Base-by-base conservation (phyloP, 92 coral and sea anemone genomes). In the Meandrina meandrites region DNA sequence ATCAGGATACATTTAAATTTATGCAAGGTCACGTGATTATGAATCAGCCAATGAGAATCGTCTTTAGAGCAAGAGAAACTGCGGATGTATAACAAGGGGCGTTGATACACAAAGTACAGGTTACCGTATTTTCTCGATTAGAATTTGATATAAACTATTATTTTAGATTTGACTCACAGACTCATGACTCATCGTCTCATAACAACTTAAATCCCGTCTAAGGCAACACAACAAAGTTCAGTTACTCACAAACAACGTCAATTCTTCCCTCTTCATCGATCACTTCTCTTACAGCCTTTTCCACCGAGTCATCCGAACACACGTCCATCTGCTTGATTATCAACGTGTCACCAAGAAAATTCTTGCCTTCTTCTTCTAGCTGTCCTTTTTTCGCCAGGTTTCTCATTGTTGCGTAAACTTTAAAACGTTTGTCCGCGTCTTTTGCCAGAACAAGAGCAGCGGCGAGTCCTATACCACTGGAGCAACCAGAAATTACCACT, bases 391-490 rank as follows among this genome's bases (percentile, higher is more conserved):
- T 94, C 50, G 88, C 89, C 70, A 94, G 90, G 79, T 90, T 94
- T 93, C 95, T 81, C 96, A 96, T 90, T 28, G 95, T 88, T 24
- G 98, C 98, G 85, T 94, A 96, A 32, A 96, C 98, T 90, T 94
- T 96, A 40, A 87, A 96, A 28, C 95, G 93, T 82, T 92, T 92
- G 27, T 90, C 94, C 30, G 83, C 75, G 80, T 94, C 94, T 86
- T 92, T 89, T 1, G 98, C 94, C 6, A 96, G 94, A 68, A 94
- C 76, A 18, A 94, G 71, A 78, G 98, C 98, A 13, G 94, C 90
- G 80, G 93, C 69, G 32, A 94, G 86, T 45, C 98, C 98, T 35
- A 94, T 93, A 28, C 98, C 98, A 69, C 92, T 90, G 14, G 98
- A 96, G 84, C 98, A 91, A 47, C 98, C 98, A 30, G 98, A 91